These are phyloP conservation scores for Petrolisthes cinctipes DNA, from an alignment of 2,888 invertebrate genomes.

Conservation along the genomic window DNA sequence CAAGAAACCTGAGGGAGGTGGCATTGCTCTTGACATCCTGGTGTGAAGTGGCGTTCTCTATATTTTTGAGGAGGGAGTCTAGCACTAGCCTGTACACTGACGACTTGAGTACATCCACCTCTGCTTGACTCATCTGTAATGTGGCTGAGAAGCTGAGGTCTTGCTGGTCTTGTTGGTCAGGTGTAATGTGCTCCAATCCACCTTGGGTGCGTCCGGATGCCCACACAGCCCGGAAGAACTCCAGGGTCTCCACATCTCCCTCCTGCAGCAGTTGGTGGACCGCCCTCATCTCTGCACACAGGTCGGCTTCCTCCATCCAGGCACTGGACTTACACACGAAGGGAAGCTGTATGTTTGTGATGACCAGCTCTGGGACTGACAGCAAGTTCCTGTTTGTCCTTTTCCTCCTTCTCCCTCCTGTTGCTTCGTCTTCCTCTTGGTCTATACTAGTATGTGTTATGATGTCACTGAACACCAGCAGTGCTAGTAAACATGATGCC, in stretches of 20 bases:
- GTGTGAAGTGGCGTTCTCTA: conserved; percentile 53
- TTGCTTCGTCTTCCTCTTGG: neutral
- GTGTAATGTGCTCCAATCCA: neutral
- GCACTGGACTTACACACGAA: conserved; percentile 30
- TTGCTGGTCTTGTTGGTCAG: neutral
- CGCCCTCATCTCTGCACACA: conserved; percentile 46
- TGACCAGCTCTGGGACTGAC: conserved; percentile 38
- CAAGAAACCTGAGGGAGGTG: conserved; percentile 26
- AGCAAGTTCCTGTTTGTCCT: conserved; percentile 4
- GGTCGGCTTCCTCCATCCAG: conserved; percentile 22
- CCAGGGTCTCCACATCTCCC: conserved; percentile 16
- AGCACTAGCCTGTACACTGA: conserved; percentile 21
- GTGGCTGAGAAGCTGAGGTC: neutral
- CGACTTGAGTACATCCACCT: conserved; percentile 21
- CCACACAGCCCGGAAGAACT: conserved; percentile 44
- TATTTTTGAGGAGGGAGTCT: conserved; percentile 22
- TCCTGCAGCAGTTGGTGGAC: conserved; percentile 45
- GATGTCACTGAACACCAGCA: conserved; percentile 43
- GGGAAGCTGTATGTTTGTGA: conserved; percentile 23
- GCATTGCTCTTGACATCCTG: conserved; percentile 38
- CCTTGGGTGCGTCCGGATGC: neutral
- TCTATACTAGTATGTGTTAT: conserved; percentile 10
- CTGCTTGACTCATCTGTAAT: neutral
- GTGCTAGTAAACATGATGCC: conserved; percentile 48
- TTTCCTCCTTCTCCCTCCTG: no score